A percentile compares a stretch with the other conserved stretches of the same genome.
Evolutionary conservation across 2,113 vertebrate species (phyloP).

Genomic region (Condylura cristata): DNA sequence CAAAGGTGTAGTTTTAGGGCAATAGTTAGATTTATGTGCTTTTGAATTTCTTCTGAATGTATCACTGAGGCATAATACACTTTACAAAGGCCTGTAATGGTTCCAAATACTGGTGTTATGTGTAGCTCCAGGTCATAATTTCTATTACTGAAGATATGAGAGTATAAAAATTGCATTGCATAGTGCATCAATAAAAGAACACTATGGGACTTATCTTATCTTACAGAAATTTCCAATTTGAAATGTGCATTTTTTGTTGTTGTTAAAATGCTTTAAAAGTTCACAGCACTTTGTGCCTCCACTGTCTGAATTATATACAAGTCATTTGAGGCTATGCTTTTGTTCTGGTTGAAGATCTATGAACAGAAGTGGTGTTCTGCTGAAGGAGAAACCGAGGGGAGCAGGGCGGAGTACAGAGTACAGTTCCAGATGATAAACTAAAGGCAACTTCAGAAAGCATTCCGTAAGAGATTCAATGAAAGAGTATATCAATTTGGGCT

Average conservation of each 20-base stretch:
- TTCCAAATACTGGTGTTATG: conserved; percentile 71
- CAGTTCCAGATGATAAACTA: not conserved
- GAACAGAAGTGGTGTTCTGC: not conserved
- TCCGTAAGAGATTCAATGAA: not conserved
- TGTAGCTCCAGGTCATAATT: conserved; percentile 76
- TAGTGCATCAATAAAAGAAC: conserved; percentile 76
- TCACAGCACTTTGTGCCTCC: conserved; percentile 53
- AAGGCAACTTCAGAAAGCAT: not conserved
- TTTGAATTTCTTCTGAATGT: conserved; percentile 77
- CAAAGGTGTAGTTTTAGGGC: conserved; percentile 63
- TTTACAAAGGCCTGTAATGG: conserved; percentile 71
- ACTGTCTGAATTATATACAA: not conserved
- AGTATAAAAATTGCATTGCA: conserved; percentile 76
- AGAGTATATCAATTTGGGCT: not conserved
- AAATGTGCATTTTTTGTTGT: conserved; percentile 73
- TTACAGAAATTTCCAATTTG: conserved; percentile 68
- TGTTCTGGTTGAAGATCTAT: conserved; percentile 37
- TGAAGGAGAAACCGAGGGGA: not conserved
- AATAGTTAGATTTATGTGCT: conserved; percentile 57
- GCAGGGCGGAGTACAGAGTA: not conserved
- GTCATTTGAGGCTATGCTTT: conserved; percentile 53
- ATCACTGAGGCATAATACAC: conserved; percentile 74
- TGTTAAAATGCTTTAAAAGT: conserved; percentile 76
- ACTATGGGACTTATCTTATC: conserved; percentile 68
- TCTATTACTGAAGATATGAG: conserved; percentile 77